phyloP scores from a whole-genome alignment of 2,888 invertebrate genomes.

The Melangyna quadrimaculata region DNA sequence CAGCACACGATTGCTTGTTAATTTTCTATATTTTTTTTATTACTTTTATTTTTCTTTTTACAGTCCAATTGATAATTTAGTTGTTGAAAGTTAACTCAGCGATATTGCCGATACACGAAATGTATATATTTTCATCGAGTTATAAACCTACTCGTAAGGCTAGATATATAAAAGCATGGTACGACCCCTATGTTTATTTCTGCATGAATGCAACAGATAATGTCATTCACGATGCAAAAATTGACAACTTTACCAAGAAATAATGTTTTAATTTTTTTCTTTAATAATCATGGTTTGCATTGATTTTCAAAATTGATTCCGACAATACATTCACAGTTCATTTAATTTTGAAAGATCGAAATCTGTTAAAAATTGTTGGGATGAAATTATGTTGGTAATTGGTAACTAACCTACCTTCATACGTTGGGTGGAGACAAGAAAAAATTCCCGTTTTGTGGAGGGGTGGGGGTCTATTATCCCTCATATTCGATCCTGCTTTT shows the following conservation, averaged over 20 bases:
- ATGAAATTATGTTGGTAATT: too few relatives aligned
- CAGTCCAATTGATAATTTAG: slow-evolving; percentile 48
- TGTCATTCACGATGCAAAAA: slow-evolving; percentile 27
- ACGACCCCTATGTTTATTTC: slow-evolving; percentile 7
- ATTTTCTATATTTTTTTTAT: slow-evolving; percentile 5
- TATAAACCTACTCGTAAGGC: not conserved
- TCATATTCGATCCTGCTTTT: too few relatives aligned
- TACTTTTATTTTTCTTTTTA: slow-evolving; percentile 7
- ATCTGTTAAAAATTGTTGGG: too few relatives aligned
- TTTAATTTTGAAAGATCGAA: not conserved
- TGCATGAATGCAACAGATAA: slow-evolving; percentile 39
- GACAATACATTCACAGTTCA: too few relatives aligned
- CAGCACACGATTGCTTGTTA: slow-evolving; percentile 15
- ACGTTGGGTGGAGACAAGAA: too few relatives aligned
- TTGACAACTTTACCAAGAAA: slow-evolving; percentile 29
- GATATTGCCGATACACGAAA: slow-evolving; percentile 18
- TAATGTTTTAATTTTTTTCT: not conserved
- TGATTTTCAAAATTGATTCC: not conserved
- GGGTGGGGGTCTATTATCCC: too few relatives aligned
- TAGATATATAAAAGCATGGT: not conserved
- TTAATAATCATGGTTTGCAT: not conserved
- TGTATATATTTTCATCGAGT: slow-evolving; percentile 4
- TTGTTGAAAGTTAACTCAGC: slow-evolving; percentile 40
- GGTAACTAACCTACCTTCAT: too few relatives aligned
- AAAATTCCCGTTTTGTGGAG: too few relatives aligned